Evolutionary conservation across 2,888 invertebrate genomes (phyloP).

Genomic region (Pherbina coryleti): DNA sequence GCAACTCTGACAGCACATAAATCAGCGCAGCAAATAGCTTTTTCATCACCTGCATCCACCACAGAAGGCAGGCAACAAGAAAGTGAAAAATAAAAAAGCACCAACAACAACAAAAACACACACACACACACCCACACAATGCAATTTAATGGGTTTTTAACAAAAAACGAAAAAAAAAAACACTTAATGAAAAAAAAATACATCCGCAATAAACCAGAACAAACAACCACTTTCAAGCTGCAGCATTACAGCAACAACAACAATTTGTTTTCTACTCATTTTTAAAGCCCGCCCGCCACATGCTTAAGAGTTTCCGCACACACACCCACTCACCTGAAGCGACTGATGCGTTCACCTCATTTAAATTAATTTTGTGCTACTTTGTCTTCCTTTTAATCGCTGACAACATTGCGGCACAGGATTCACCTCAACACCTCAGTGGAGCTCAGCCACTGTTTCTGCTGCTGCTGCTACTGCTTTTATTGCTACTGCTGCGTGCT

Average conservation of each 20-base stretch:
- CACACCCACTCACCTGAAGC: neutral
- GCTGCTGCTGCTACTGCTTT: constrained; percentile 10
- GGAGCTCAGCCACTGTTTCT: neutral
- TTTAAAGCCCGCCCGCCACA: neutral
- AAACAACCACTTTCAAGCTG: neutral
- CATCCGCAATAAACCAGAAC: neutral
- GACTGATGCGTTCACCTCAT: constrained; percentile 1
- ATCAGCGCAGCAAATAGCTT: too few species aligned
- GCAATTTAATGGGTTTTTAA: too few species aligned
- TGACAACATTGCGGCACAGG: neutral
- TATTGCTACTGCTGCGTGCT: constrained; percentile 20
- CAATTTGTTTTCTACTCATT: neutral
- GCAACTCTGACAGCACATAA: too few species aligned
- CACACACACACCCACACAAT: too few species aligned
- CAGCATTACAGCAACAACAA: neutral
- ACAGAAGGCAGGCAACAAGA: too few species aligned
- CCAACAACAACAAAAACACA: too few species aligned
- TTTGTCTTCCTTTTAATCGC: constrained; percentile 18
- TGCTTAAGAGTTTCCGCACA: neutral
- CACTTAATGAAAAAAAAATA: neutral
- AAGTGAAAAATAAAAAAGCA: too few species aligned
- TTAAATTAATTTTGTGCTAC: constrained; percentile 24
- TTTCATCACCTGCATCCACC: too few species aligned
- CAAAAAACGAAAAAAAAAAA: too few species aligned
- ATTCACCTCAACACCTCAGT: neutral